Evolutionary conservation across 1,140 invertebrate species (phyloP).

Genomic region (Drosophila persimilis): DNA sequence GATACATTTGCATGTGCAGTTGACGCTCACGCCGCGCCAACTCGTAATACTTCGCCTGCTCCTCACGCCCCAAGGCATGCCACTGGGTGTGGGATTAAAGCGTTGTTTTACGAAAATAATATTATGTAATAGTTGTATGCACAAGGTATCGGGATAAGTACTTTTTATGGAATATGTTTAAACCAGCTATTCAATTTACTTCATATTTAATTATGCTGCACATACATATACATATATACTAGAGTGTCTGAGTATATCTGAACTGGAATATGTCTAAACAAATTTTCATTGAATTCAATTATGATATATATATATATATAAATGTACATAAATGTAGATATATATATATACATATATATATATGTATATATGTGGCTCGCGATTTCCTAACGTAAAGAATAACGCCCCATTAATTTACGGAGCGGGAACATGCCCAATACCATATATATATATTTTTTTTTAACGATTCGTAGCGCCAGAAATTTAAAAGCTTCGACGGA

Average conservation of each 20-base stretch:
- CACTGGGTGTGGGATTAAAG: slow-evolving; percentile 87
- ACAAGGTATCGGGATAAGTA: slow-evolving; percentile 18
- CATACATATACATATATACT: too few relatives aligned
- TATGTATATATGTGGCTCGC: neutral
- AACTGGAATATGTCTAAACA: too few relatives aligned
- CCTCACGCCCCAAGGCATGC: slow-evolving; percentile 98
- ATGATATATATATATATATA: too few relatives aligned
- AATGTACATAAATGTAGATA: too few relatives aligned
- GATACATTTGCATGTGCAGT: slow-evolving; percentile 99
- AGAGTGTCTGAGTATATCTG: too few relatives aligned
- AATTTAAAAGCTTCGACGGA: slow-evolving; percentile 69
- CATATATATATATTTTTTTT: neutral
- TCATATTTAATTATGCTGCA: too few relatives aligned
- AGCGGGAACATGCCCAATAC: neutral
- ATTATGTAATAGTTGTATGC: slow-evolving; percentile 48
- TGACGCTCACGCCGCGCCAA: slow-evolving; percentile 98
- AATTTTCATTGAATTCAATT: too few relatives aligned
- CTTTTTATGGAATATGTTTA: slow-evolving; percentile 20
- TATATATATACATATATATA: too few relatives aligned
- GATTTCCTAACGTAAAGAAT: too few relatives aligned
- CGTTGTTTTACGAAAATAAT: slow-evolving; percentile 41
- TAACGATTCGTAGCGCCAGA: slow-evolving; percentile 9
- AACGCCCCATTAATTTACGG: neutral
- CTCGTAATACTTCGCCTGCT: slow-evolving; percentile 99
- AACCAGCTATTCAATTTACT: slow-evolving; percentile 26